These are phyloP conservation scores for Melanostoma mellinum DNA, from an alignment of 2,888 invertebrate genomes.

Conservation along the genomic window DNA sequence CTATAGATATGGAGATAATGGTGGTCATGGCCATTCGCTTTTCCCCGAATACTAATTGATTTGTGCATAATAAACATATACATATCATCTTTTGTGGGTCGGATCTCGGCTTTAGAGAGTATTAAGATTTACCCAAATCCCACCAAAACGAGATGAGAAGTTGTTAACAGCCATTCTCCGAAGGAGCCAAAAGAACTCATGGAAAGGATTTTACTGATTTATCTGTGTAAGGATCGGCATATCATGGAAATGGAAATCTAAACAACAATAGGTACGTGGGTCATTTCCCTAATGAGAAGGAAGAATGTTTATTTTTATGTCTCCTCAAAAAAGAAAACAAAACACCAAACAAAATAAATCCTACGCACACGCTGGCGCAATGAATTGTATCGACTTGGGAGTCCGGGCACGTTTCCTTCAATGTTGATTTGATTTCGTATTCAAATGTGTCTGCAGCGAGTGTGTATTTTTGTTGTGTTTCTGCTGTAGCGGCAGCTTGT, in stretches of 20 bases:
- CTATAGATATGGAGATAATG: background rate
- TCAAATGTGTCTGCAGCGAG: constrained; percentile 59
- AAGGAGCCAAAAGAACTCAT: constrained; percentile 1
- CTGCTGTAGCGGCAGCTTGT: constrained; percentile 11
- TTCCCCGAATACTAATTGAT: constrained; percentile 65
- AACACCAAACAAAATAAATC: constrained; percentile 13
- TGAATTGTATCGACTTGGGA: constrained; percentile 51
- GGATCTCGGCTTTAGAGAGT: background rate
- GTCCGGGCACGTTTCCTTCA: constrained; percentile 52
- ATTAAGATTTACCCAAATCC: constrained; percentile 11
- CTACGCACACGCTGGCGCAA: constrained; percentile 51
- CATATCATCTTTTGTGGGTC: constrained; percentile 14
- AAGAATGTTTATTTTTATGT: constrained; percentile 58
- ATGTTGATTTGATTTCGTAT: constrained; percentile 70
- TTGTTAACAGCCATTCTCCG: background rate
- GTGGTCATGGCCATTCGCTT: constrained; percentile 19
- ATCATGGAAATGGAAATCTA: constrained; percentile 61
- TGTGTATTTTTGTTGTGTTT: constrained; percentile 22
- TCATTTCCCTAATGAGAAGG: constrained; percentile 69
- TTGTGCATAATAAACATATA: constrained; percentile 50
- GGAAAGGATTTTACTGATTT: constrained; percentile 51
- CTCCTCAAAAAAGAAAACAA: background rate
- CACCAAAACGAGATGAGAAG: constrained; percentile 5
- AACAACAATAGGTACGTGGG: constrained; percentile 70
- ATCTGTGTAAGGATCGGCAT: constrained; percentile 23